Evolutionary conservation across 2,888 invertebrate species (phyloP), one percentile per base, ranked within the genome.

Genomic region (Nesidiocoris tenuis): DNA sequence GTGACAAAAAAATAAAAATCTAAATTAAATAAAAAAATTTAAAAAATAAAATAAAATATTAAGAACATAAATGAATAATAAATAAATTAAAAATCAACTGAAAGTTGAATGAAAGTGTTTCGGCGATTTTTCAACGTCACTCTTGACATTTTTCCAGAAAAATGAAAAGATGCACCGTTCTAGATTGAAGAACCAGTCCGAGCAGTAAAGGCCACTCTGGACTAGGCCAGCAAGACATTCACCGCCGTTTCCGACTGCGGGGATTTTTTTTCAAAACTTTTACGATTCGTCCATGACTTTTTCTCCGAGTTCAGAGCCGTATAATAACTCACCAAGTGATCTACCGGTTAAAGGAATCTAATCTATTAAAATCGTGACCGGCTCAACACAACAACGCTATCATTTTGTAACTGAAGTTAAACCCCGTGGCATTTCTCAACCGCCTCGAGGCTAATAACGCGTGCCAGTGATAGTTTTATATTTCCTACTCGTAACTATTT

Each of bases 241-340:
- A 39, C 39, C 12, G 39, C 39, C 12, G 39, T 39, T 39, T 39
- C 12, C 25, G 66, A 39, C 66, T 66, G 18, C 19, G 12, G 55
- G 67, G 67, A 65, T 65, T 65, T 65, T n/a, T 59, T 67, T 59
- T 23, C 22, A 17, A 59, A 59, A 59, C 70, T 59, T 70, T 59
- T 70, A 70, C 59, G 61, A 57, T 70, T 70, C 70, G 70, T 57
- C 70, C 70, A 56, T 70, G 70, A 70, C 70, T 70, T 70, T 70
- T 59, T 39, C 39, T 39, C 39, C 12, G 39, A 12, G 39, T 39
- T 39, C 3, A 39, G 12, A 39, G 5, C 12, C 39, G 39, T 39
- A 39, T 39, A n/a, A 21, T 22, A 57, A 21, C 21, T 16, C 56
- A n/a, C 19, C 23, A n/a, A 56, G 67, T 56, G 67, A 67, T 67